A percentile compares a stretch with the other conserved stretches of the same genome.
Evolutionary conservation across 2,113 vertebrate genomes (phyloP).

Genomic region (Gyps fulvus): DNA sequence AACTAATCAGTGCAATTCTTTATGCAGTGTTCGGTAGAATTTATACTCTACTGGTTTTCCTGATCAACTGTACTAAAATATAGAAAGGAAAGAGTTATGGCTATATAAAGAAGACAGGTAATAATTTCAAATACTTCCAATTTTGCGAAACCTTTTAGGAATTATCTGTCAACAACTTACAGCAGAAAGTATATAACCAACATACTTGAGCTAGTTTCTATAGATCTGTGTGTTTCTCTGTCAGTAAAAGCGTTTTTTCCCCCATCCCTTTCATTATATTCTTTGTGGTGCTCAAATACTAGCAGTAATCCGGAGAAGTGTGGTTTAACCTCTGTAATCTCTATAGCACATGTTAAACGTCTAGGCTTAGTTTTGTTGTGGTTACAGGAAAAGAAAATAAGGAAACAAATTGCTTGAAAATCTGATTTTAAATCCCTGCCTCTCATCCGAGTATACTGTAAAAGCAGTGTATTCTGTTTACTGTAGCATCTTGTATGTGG

Average conservation of each 20-base stretch:
- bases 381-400: conserved; percentile 41
- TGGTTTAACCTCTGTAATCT: conserved; percentile 17
- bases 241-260: neutral
- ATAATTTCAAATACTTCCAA: neutral
- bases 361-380: conserved; percentile 44
- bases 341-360: conserved; percentile 22
- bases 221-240: neutral
- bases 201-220: conserved; percentile 52
- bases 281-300: conserved; percentile 49
- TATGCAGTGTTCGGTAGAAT: neutral
- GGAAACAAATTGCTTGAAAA: neutral
- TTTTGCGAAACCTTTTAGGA: neutral
- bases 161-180: neutral
- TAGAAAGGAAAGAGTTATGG: neutral
- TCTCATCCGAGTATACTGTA: conserved; percentile 68
- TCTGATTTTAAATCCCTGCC: conserved; percentile 68
- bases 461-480: conserved; percentile 62
- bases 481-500: conserved; percentile 60
- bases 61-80: neutral
- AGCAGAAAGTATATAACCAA: neutral
- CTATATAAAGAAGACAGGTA: neutral
- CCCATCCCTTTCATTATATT: neutral
- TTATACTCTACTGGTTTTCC: neutral
- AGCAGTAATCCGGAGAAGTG: neutral
- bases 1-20: neutral